Evolutionary conservation across 2,113 vertebrate species (phyloP), one percentile per base, ranked within the genome.

Genomic region (Hippocampus comes): DNA sequence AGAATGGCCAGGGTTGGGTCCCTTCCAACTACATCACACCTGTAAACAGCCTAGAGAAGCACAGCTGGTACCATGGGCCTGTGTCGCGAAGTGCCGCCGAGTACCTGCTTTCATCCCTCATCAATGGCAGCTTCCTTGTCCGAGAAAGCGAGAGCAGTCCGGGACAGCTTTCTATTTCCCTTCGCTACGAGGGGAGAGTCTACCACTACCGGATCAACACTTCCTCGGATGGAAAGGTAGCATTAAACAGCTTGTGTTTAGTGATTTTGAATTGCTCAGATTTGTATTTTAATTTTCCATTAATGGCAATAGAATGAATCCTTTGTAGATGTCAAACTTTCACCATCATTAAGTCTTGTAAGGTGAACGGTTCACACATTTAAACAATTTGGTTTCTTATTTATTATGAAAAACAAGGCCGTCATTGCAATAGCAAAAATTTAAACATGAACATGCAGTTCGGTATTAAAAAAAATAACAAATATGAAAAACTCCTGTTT

Each of bases 171-270:
- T 99, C 97, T 15, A 99, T 99, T 87, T 99, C 97, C 4, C 94
- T 99, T 83, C 93, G 97, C 84, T 99, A 98, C 4, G 97, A 99
- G 78, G 97, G 97, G 5, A 94, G 97, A 2, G 97, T 99, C 67
- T 99, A 99, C 91, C 97, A 99, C 95, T 99, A 99, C 93, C 92
- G 97, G 87, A 99, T 99, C 93, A 99, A 99, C 85, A 98, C 95
- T 14, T 89, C 94, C 74, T 88, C 95, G 0, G 97, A 99, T 49
- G 94, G 94, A 79, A 98, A 99, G 96, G 97, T 99, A 74, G 91
- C 61, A 10, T 59, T 65, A 20, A 6, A 34, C 17, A 61, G 7
- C 59, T 2, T 5, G 20, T n/a, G 42, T 1, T 12, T 10, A 0
- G 11, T 65, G 34, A 41, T n/a, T 65, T 46, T 46, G 41, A 21